These are phyloP conservation scores for Tethea ocularis DNA, from an alignment of 2,888 invertebrate species.

Conservation along the genomic window DNA sequence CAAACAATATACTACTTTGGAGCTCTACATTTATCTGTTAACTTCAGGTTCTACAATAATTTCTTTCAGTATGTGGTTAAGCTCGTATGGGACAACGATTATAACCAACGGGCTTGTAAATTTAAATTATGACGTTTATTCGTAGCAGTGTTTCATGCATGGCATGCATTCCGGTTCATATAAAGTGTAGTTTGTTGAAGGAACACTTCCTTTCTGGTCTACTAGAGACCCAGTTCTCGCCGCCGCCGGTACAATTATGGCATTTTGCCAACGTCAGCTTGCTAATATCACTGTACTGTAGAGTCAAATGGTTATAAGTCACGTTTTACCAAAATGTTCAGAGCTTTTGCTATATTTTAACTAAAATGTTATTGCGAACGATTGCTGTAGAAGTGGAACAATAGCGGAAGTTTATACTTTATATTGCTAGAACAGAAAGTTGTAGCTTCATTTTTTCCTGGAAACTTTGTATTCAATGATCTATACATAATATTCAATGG, in stretches of 20 bases:
- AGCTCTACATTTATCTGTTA: too few relatives aligned
- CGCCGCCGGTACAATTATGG: constrained; percentile 66
- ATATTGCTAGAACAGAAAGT: constrained; percentile 34
- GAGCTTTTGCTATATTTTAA: constrained; percentile 47
- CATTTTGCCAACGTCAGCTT: constrained; percentile 65
- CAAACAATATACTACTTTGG: too few relatives aligned
- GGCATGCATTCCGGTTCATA: constrained; percentile 55
- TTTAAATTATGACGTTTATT: constrained; percentile 15
- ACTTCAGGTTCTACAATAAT: too few relatives aligned
- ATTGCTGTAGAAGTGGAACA: constrained; percentile 48
- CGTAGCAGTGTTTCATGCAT: constrained; percentile 43
- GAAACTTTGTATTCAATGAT: background rate
- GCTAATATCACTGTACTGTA: constrained; percentile 58
- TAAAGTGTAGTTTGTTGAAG: constrained; percentile 63
- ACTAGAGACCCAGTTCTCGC: constrained; percentile 53
- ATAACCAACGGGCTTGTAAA: too few relatives aligned
- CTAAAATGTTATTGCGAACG: constrained; percentile 47
- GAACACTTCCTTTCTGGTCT: constrained; percentile 59
- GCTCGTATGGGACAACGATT: background rate
- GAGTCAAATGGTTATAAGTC: constrained; percentile 62
- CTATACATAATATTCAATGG: background rate
- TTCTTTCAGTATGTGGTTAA: background rate
- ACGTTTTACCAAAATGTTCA: constrained; percentile 66
- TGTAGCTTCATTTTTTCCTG: constrained; percentile 13
- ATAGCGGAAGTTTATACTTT: constrained; percentile 50